Evolutionary conservation across 2,797 vertebrate genomes (phyloP).

Genomic region (Phaenicophaeus curvirostris): DNA sequence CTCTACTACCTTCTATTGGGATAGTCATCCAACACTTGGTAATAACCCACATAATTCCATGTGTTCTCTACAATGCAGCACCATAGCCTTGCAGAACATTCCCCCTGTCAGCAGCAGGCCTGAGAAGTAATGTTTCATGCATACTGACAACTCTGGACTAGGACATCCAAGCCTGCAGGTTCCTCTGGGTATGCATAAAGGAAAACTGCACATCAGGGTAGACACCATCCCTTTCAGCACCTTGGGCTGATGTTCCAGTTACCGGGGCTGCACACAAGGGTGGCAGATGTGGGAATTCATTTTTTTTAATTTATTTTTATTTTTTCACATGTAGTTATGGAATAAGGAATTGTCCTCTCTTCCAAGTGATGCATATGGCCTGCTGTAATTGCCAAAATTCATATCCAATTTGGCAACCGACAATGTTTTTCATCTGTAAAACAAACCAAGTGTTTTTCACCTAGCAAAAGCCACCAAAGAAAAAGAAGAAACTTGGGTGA

Average conservation of each 20-base stretch:
- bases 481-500: neutral
- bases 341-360: neutral
- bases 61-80: accelerated
- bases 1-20: neutral
- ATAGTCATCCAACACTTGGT: neutral
- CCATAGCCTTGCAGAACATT: neutral
- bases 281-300: neutral
- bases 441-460: neutral
- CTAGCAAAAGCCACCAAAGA: neutral
- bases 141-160: neutral
- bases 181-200: neutral
- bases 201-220: neutral
- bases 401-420: neutral
- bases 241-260: neutral
- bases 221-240: neutral
- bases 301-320: neutral
- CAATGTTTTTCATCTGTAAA: neutral
- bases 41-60: accelerated
- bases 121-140: neutral
- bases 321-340: neutral
- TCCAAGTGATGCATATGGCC: neutral
- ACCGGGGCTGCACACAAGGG: neutral
- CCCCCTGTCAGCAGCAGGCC: neutral
- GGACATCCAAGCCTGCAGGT: neutral
- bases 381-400: neutral